Conservation (phyloP, 2,888 invertebrate genomes). For the Rhopalosiphum nymphaeae region DNA sequence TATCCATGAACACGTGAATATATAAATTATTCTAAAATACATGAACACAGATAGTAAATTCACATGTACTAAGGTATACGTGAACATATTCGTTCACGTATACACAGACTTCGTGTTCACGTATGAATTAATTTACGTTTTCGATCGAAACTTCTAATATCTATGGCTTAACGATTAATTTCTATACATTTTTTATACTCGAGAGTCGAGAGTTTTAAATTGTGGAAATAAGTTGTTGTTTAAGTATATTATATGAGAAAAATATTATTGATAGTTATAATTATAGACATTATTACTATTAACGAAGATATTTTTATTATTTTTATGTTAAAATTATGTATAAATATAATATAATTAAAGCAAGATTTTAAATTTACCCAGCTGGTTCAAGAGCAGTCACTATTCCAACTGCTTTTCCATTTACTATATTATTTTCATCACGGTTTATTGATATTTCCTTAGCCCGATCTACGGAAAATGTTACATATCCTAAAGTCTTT, state of each 20-base stretch:
- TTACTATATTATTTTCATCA: constrained; percentile 27
- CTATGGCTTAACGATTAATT: neutral
- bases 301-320: neutral
- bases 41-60: too few species aligned
- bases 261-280: neutral
- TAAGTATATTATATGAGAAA: neutral
- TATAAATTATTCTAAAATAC: too few species aligned
- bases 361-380: neutral
- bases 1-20: too few species aligned
- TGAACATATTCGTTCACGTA: too few species aligned
- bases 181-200: neutral
- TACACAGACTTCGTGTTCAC: too few species aligned
- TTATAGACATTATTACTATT: neutral
- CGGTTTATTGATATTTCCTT: constrained; percentile 27
- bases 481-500: constrained; percentile 26
- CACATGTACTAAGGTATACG: too few species aligned
- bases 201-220: neutral
- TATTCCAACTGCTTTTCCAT: constrained; percentile 47
- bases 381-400: constrained; percentile 38
- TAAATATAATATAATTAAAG: neutral
- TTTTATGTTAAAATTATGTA: neutral
- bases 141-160: too few species aligned
- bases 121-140: too few species aligned
- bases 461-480: constrained; percentile 33
- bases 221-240: neutral